Conservation (phyloP, 2,888 invertebrate genomes). For the Leptopterna dolabrata region DNA sequence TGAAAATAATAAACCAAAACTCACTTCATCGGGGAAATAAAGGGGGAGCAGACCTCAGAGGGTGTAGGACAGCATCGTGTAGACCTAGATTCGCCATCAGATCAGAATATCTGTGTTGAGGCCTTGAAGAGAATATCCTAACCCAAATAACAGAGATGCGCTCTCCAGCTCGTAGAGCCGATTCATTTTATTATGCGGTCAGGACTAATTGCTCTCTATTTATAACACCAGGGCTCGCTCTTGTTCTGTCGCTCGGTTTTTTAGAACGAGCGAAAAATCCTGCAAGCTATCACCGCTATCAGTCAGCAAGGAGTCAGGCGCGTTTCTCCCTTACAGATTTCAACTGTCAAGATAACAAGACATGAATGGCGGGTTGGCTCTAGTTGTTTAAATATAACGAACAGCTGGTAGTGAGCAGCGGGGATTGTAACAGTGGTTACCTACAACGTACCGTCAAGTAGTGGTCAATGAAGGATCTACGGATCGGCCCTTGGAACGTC, state of each 20-base stretch:
- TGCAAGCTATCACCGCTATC: background rate
- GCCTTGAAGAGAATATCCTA: background rate
- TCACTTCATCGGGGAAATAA: too few species aligned
- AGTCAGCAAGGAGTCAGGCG: background rate
- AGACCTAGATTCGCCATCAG: background rate
- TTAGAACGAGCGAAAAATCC: background rate
- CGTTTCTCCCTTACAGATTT: background rate
- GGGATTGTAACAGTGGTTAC: too few species aligned
- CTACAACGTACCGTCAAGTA: too few species aligned
- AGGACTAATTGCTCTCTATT: constrained; percentile 23
- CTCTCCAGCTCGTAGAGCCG: background rate
- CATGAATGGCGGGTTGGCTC: background rate
- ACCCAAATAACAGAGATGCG: background rate
- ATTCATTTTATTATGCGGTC: background rate
- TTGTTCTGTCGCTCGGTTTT: background rate
- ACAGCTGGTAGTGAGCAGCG: too few species aligned
- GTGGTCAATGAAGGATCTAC: too few species aligned
- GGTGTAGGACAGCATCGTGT: background rate
- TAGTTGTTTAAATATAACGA: too few species aligned
- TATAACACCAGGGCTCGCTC: constrained; percentile 7
- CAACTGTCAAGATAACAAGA: background rate
- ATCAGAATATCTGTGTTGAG: constrained; percentile 10
- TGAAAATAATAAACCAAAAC: too few species aligned
- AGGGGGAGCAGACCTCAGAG: too few species aligned
- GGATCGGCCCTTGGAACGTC: too few species aligned